These are phyloP conservation scores for Dynastes tityus DNA, from an alignment of 2,888 invertebrate genomes.

Conservation along the genomic window DNA sequence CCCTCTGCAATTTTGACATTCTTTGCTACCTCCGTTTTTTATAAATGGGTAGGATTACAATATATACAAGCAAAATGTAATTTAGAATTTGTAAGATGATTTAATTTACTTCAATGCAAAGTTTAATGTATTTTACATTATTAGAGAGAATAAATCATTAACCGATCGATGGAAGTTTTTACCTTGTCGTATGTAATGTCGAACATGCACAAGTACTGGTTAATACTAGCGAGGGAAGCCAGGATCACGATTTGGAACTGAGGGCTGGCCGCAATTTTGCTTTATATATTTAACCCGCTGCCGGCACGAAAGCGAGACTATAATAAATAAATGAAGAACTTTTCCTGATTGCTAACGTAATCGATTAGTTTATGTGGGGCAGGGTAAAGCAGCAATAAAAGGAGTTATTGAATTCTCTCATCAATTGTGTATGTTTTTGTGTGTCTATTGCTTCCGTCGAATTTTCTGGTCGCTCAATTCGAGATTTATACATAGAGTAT, in stretches of 20 bases:
- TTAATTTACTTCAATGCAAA: neutral
- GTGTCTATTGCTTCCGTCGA: neutral
- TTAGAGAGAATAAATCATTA: neutral
- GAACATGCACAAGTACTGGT: neutral
- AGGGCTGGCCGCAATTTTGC: slow-evolving; percentile 6
- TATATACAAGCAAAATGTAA: no score
- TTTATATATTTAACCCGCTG: slow-evolving; percentile 2
- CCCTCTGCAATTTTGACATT: no score
- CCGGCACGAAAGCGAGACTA: neutral
- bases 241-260: slow-evolving; percentile 2
- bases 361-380: slow-evolving; percentile 32
- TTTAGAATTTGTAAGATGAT: no score
- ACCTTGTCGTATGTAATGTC: neutral
- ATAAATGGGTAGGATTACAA: no score
- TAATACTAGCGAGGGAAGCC: neutral
- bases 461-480: slow-evolving; percentile 4
- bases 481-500: slow-evolving; percentile 29
- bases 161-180: neutral
- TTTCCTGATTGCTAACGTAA: slow-evolving; percentile 22
- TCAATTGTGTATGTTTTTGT: neutral
- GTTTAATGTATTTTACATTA: neutral
- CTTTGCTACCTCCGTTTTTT: no score
- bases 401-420: slow-evolving; percentile 23
- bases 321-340: slow-evolving; percentile 24
- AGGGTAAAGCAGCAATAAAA: slow-evolving; percentile 19